These are phyloP conservation scores for Panurus biarmicus DNA, from an alignment of 2,113 vertebrate genomes.

Conservation along the genomic window DNA sequence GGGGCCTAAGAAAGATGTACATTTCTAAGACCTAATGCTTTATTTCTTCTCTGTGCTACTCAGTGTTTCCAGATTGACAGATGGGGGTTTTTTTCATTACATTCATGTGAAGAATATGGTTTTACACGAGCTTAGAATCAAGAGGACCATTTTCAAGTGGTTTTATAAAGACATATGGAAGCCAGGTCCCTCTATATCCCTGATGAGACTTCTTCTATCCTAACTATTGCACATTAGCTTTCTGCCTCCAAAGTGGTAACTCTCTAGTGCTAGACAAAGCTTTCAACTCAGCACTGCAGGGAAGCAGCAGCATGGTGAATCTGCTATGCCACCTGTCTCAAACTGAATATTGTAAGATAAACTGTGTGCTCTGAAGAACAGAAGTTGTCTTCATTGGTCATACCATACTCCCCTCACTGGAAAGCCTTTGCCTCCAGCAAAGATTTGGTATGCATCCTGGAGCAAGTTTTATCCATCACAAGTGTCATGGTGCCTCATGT, in stretches of 20 bases:
- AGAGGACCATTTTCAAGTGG: neutral
- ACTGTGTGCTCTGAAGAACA: neutral
- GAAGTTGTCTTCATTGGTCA: neutral
- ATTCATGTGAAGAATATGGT: neutral
- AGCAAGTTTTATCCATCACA: neutral
- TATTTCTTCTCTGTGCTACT: neutral
- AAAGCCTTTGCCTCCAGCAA: neutral
- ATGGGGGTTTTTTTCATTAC: neutral
- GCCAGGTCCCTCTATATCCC: neutral
- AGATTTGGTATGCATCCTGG: neutral
- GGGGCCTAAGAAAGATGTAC: neutral
- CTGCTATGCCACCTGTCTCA: neutral
- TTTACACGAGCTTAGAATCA: neutral
- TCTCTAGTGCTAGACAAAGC: slow-evolving; percentile 1
- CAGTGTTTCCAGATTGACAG: neutral
- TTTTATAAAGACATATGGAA: slow-evolving; percentile 25
- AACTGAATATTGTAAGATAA: neutral
- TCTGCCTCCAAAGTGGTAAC: neutral
- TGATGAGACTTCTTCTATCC: neutral
- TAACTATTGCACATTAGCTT: neutral
- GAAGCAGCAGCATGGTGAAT: neutral
- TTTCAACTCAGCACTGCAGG: neutral
- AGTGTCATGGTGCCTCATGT: neutral
- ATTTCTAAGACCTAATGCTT: neutral
- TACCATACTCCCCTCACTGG: neutral